Base-by-base conservation (phyloP, 2,888 invertebrate genomes). In the Agonopterix alstromeriana region DNA sequence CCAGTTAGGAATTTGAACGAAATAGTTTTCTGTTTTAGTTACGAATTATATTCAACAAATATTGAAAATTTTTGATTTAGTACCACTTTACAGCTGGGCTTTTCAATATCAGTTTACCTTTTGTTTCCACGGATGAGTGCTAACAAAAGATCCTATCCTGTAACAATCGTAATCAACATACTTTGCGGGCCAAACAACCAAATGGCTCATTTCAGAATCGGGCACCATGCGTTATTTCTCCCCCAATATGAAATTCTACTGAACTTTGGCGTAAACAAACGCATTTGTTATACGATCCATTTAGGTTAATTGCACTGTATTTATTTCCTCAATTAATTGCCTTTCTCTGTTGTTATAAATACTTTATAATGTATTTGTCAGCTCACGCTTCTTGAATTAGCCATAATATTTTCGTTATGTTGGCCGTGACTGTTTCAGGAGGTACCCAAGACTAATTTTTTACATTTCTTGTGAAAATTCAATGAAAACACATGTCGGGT, bases 231-330 rank as follows among this genome's bases (percentile, higher is more conserved):
- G 45, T 40, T 48, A 48, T 49, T 40, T 47, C 43, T 47, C 45
- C 42, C 42, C 40, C 35, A 45, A 38, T 46, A 45, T 42, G 44
- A 50, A 53, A 51, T 50, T 50, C 46, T 36, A 42, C 35, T 36
- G 38, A 50, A 52, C 49, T 53, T 52, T 50, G 10, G 50, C 52
- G 59, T 60, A 61, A 65, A 64, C 59, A 65, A 61, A 57, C 53
- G 45, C 57, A 64, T 63, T 60, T 59, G 53, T 64, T 60, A 63
- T 55, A 49, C 51, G 53, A 51, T 53, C 50, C 53, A 60, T 61
- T 63, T 58, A 53, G 50, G 46, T 55, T 61, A 53, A 57, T 61
- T 58, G 56, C 47, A 53, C 36, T 36, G 43, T 47, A 58, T 63
- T 58, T 57, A 60, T 58, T 56, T 56, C 53, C 57, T 52, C 51